Base-by-base conservation (phyloP, 2,113 vertebrate genomes). In the Emberiza fucata region DNA sequence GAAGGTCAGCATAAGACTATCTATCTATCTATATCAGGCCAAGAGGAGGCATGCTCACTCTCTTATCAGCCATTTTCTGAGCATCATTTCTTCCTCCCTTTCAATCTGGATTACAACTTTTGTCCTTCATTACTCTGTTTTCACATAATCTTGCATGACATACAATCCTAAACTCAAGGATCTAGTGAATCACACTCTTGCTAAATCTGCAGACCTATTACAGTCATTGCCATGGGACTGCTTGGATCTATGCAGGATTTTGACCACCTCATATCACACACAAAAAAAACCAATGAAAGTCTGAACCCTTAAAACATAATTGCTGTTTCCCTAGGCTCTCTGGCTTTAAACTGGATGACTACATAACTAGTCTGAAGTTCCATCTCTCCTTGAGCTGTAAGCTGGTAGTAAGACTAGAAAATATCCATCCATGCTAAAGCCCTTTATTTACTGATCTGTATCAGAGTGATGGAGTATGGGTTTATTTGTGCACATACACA, bases 21-120 rank as follows among this genome's bases (percentile, higher is more conserved):
- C 66, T 57, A 44, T 53, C 66, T 57, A 3, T 39, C 63, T 57
- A 3, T 35, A 75, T 37, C 47, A 81, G 56, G 45, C 7, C 0
- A 0, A 79, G n/a, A 1, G 18, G 2, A 93, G 16, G 8, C n/a
- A 77, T 5, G 31, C 12, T 66, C 45, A 53, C 14, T n/a, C 27
- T 66, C 29, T 64, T n/a, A 71, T 14, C 44, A 84, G n/a, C 1
- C 28, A 24, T 76, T 53, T 92, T 72, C 81, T 76, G 31, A 68
- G 27, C 29, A 60, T 35, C 64, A 29, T 59, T 75, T 18, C 16
- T 35, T 71, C 27, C 17, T 71, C 6, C 16, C 21, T 83, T 48
- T 86, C 78, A 78, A 56, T 44, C n/a, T 48, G 27, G 15, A 61
- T 73, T 57, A 44, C 20, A 81, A 15, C 5, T 81, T 91, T 56